Evolutionary conservation across 2,797 vertebrate genomes (phyloP), one percentile per base, ranked within the genome.

Genomic region (Mallotus villosus): DNA sequence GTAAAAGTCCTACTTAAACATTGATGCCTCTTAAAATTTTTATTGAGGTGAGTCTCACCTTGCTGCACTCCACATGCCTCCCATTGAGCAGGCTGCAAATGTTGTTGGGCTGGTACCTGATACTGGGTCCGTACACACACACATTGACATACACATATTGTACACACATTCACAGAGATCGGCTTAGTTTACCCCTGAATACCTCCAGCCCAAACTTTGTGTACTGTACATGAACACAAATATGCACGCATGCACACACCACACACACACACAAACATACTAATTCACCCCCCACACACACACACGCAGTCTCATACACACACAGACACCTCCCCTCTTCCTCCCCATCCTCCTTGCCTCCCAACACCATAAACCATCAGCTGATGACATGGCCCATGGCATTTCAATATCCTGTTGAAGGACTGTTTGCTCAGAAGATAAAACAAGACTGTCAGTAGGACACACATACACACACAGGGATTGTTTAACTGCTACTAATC

Each of bases 401-500:
- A 73, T 71, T 46, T 72, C 27, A 69, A 70, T 32, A 63, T 67
- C 68, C 27, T 75, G 64, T 81, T 67, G 57, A 76, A 63, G 17
- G 67, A 55, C 27, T 12, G 41, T 46, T 46, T 46, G 41, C 41
- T 46, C 41, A 46, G 41, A 46, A 46, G 12, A 46, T 46, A 12
- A 46, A 46, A 46, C 41, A 46, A 70, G 19, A 57, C 46, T 65
- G 61, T 4, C 0, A 53, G 46, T 29, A 24, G 9, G 66, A 9
- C 24, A 65, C 41, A 55, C 21, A 66, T 53, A 63, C 46, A 24
- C 37, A 34, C 55, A 68, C 41, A 51, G 66, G 75, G 55, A 79
- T 84, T 79, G 34, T 85, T 90, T 86, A 84, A 90, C 83, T 81
- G 83, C 75, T 75, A 79, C 73, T 86, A 84, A 85, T 88, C 81